Conservation (phyloP, 2,888 invertebrate genomes). For the Noctua comes region DNA sequence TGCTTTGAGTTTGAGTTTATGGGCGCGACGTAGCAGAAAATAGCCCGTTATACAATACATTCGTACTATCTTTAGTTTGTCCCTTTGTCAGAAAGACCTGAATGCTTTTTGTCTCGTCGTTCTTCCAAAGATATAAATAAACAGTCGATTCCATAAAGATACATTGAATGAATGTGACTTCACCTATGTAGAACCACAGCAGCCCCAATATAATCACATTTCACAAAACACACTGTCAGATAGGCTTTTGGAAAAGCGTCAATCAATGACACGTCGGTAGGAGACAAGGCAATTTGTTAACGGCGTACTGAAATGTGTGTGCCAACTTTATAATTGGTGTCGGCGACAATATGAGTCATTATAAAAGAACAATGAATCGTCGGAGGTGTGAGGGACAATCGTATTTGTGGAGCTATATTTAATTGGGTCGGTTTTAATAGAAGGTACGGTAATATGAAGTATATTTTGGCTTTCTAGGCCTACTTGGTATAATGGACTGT, state of each 20-base stretch:
- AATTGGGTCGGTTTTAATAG: slow-evolving; percentile 41
- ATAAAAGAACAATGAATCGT: slow-evolving; percentile 60
- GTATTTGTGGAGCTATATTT: slow-evolving; percentile 44
- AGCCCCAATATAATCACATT: slow-evolving; percentile 14
- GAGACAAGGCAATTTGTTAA: slow-evolving; percentile 67
- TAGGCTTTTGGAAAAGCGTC: slow-evolving; percentile 61
- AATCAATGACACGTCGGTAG: slow-evolving; percentile 62
- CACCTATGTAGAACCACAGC: neutral
- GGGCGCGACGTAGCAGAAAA: neutral
- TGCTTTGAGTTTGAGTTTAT: no score
- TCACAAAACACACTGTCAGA: slow-evolving; percentile 34
- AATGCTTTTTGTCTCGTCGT: neutral
- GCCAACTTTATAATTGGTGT: slow-evolving; percentile 79
- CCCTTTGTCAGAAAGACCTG: neutral
- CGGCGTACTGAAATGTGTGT: slow-evolving; percentile 64
- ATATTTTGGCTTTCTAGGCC: slow-evolving; percentile 7
- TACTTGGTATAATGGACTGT: neutral
- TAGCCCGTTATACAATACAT: neutral
- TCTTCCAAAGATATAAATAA: neutral
- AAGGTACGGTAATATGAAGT: slow-evolving; percentile 9
- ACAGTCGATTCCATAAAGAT: neutral
- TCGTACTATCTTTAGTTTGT: neutral
- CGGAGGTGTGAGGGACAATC: slow-evolving; percentile 56
- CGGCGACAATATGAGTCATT: slow-evolving; percentile 65
- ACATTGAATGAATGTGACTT: neutral